Evolutionary conservation across 2,888 invertebrate genomes (phyloP), one percentile per base, ranked within the genome.

Genomic region (Chloroclysta siterata): DNA sequence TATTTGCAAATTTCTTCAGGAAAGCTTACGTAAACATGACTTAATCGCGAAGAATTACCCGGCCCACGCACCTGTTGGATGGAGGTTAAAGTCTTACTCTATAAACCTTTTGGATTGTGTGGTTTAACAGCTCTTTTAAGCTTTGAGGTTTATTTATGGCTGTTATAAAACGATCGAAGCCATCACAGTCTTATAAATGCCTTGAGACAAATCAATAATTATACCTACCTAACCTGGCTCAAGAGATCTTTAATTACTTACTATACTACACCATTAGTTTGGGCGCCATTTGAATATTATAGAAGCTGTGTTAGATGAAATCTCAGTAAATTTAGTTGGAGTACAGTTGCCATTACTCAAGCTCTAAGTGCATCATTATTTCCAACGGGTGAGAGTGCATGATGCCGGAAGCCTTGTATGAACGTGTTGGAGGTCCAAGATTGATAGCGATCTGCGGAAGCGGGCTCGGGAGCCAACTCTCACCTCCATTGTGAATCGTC

Each of bases 401-500:
- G 79, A 79, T 71, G 77, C 81, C 82, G 85, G 85, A 87, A 89
- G 83, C 84, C 70, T 72, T 72, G 72, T 77, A 74, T 68, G 67
- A 72, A 75, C 73, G 76, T 76, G 79, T 75, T 76, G 76, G 80
- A 75, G 80, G 81, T 81, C 83, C 78, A 78, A 80, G 78, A 76
- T 73, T 73, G 89, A 89, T 90, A 86, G 75, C 71, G 64, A 89
- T 90, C 88, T 80, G 72, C 85, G 88, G 88, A 88, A 88, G 84
- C 77, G 76, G 64, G 77, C 76, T 74, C 80, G 78, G 81, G 79
- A 82, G 81, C 74, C 75, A 74, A 86, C 89, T 91, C 88, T 90
- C 90, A 85, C 85, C 84, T 80, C 85, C 74, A 90, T 90, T 90
- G 90, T 92, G 79, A 78, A 77, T 71, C 81, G 83, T 81, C 83